These are phyloP conservation scores for Gobio gobio DNA, from an alignment of 2,113 vertebrate species.

Conservation along the genomic window DNA sequence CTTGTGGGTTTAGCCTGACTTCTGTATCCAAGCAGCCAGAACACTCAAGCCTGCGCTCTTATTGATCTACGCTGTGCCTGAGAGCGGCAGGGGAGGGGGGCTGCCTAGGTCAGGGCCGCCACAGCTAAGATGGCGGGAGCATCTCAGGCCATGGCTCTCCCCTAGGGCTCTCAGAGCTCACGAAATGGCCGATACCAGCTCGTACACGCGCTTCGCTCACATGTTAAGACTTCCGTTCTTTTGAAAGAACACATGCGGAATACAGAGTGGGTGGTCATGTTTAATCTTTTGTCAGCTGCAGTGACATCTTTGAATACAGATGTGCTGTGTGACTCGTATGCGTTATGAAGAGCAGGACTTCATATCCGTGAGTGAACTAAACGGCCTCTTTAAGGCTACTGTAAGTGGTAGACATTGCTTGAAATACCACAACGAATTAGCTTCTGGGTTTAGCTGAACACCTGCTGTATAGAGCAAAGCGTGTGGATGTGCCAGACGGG, in stretches of 20 bases:
- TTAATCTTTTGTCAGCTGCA: constrained; percentile 50
- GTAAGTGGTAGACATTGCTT: background rate
- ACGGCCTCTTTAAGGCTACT: constrained; percentile 22
- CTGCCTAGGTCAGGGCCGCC: constrained; percentile 71
- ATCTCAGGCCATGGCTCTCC: constrained; percentile 71
- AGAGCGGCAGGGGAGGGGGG: constrained; percentile 54
- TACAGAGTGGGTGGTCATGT: constrained; percentile 27
- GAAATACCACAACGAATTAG: constrained; percentile 31
- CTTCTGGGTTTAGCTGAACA: constrained; percentile 17
- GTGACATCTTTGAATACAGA: constrained; percentile 45
- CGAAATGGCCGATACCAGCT: constrained; percentile 68
- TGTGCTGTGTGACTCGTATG: background rate
- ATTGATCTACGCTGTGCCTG: constrained; percentile 55
- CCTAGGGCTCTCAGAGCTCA: constrained; percentile 66
- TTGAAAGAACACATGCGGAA: constrained; percentile 21
- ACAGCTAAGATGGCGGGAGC: constrained; percentile 78
- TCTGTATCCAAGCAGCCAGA: constrained; percentile 57
- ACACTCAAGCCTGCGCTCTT: constrained; percentile 55
- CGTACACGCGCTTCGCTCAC: constrained; percentile 9
- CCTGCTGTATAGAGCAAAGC: background rate
- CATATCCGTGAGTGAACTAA: constrained; percentile 23
- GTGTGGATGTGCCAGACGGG: constrained; percentile 19
- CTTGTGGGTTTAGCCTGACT: constrained; percentile 46
- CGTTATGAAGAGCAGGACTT: constrained; percentile 33
- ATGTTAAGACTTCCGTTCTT: constrained; percentile 29